Evolutionary conservation across 2,797 vertebrate species (phyloP).

Genomic region (Scolopax rusticola): DNA sequence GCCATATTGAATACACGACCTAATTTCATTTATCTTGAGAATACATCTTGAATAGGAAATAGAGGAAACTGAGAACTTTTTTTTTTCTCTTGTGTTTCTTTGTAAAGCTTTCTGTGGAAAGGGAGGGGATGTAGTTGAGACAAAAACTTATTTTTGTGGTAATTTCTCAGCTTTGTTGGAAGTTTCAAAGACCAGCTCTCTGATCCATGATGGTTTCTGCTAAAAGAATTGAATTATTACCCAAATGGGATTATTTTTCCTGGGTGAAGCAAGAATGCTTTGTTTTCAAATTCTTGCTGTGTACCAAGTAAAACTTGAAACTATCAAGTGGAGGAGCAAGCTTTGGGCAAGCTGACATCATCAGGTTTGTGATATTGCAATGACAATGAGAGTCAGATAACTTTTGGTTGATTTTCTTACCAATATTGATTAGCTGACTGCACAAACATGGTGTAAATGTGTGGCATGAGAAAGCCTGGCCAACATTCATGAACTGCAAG

Average conservation of each 20-base stretch:
- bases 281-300: background rate
- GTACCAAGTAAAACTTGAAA: background rate
- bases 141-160: background rate
- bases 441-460: background rate
- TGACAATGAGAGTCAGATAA: background rate
- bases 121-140: background rate
- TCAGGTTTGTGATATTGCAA: background rate
- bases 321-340: background rate
- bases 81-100: background rate
- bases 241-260: background rate
- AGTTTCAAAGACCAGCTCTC: background rate
- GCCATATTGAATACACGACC: background rate
- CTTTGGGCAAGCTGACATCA: background rate
- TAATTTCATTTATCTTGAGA: background rate
- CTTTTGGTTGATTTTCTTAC: background rate
- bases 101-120: background rate
- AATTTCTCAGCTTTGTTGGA: background rate
- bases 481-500: background rate
- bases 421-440: background rate
- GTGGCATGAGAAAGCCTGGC: background rate
- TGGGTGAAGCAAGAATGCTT: background rate
- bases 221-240: background rate
- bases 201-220: background rate
- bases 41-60: background rate
- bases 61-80: accelerated